Evolutionary conservation across 2,888 invertebrate genomes (phyloP).

Genomic region (Acronicta aceris): DNA sequence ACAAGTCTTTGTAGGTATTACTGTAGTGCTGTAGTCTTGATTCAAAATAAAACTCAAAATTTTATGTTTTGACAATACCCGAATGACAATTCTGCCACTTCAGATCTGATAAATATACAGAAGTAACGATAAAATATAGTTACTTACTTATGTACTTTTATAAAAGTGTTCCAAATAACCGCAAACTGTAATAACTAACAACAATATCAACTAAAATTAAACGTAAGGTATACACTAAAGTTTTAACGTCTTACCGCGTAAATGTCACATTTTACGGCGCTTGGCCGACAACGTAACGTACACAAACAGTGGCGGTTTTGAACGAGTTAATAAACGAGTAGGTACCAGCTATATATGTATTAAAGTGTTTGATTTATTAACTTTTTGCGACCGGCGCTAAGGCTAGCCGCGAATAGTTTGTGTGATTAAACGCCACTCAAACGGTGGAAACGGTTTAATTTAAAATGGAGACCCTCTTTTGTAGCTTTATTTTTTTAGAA

Average conservation of each 20-base stretch:
- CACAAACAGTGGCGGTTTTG: constrained; percentile 33
- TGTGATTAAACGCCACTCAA: constrained; percentile 47
- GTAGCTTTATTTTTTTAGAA: neutral
- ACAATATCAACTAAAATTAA: constrained; percentile 17
- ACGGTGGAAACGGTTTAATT: constrained; percentile 21
- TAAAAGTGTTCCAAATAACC: too few relatives aligned
- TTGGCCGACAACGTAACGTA: constrained; percentile 20
- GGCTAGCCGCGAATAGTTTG: constrained; percentile 18
- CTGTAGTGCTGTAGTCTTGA: too few relatives aligned
- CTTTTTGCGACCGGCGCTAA: constrained; percentile 16
- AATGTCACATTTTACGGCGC: constrained; percentile 41
- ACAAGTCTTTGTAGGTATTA: too few relatives aligned
- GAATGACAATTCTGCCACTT: too few relatives aligned
- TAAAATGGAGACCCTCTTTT: constrained; percentile 12
- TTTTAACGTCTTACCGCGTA: constrained; percentile 23
- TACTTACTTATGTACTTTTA: too few relatives aligned
- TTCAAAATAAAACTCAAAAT: too few relatives aligned
- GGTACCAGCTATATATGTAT: constrained; percentile 16
- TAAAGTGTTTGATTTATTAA: constrained; percentile 31
- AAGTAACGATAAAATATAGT: too few relatives aligned
- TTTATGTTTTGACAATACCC: too few relatives aligned
- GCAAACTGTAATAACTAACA: neutral
- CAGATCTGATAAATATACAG: too few relatives aligned
- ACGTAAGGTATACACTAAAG: constrained; percentile 19
- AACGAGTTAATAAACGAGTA: constrained; percentile 38